Evolutionary conservation across 2,113 vertebrate species (phyloP).

Genomic region (Pterocles orientalis): DNA sequence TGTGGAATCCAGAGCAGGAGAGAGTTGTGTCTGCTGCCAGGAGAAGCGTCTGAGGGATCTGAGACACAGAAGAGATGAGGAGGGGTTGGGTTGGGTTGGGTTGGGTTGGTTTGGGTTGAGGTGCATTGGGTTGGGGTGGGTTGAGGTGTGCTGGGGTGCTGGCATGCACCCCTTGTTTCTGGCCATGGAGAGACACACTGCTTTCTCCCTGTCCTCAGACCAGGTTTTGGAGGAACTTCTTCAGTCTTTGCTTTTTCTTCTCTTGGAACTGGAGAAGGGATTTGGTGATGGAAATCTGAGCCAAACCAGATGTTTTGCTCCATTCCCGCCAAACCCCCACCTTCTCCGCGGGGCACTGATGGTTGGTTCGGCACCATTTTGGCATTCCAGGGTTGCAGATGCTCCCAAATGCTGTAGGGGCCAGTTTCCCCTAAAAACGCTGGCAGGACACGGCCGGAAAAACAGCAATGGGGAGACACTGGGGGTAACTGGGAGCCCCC

Average conservation of each 20-base stretch:
- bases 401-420: rapidly evolving
- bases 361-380: not conserved
- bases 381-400: not conserved
- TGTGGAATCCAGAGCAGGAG: no score
- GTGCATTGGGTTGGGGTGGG: not conserved
- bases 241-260: not conserved
- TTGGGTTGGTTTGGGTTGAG: no score
- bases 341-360: rapidly evolving
- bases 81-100: no score
- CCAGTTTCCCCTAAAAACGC: rapidly evolving
- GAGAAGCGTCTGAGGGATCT: no score
- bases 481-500: not conserved
- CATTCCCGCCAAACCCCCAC: not conserved
- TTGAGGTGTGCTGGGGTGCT: not conserved
- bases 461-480: not conserved
- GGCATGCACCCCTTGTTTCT: not conserved
- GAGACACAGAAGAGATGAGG: no score
- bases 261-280: not conserved
- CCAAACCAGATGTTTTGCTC: not conserved
- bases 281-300: not conserved
- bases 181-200: not conserved
- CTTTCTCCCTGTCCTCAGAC: not conserved
- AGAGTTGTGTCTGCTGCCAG: no score
- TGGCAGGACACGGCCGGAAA: not conserved
- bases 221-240: not conserved